Base-by-base conservation (phyloP, 2,888 invertebrate genomes). In the Anthophora plumipes region DNA sequence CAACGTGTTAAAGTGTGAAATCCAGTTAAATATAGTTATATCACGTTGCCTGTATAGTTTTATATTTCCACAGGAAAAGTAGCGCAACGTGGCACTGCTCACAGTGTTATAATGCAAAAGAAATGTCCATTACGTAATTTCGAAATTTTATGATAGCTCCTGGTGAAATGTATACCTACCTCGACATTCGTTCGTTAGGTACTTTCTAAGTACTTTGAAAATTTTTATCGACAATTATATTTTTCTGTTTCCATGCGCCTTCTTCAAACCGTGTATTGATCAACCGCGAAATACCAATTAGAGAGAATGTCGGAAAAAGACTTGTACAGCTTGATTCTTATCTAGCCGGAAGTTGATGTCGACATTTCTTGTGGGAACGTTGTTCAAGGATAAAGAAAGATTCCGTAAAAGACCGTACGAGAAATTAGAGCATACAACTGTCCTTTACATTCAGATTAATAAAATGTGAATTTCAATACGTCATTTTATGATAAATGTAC, bases 191-290 rank as follows among this genome's bases (percentile, higher is more conserved):
- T 78, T 70, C 43, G 50, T 63, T 68, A n/a, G n/a, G n/a, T 66
- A 70, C 12, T 84, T 84, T 79, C 73, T 74, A 71, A 79, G 77
- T 25, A 63, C 72, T 80, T 82, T 82, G 72, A 57, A 80, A 80
- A 73, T 79, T 68, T 7, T 61, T 48, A 52, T 41, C 52, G 8
- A 8, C 25, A 48, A 20, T 41, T 52, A 39, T 17, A 48, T 39
- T 64, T 76, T 74, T 57, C 39, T 37, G 20, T 5, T 61, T 37
- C 20, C 20, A n/a, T 46, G 12, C 22, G 17, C 52, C 50, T 46
- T 57, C 37, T 73, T 71, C 4, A n/a, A 41, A 20, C 59, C 25
- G 22, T 48, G 9, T 50, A 59, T 69, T 43, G 60, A 68, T 37
- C 71, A 63, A 69, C 60, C 72, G 63, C 55, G 55, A 73, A 11